Base-by-base conservation (phyloP, 2,888 invertebrate genomes). In the Seira musarum region DNA sequence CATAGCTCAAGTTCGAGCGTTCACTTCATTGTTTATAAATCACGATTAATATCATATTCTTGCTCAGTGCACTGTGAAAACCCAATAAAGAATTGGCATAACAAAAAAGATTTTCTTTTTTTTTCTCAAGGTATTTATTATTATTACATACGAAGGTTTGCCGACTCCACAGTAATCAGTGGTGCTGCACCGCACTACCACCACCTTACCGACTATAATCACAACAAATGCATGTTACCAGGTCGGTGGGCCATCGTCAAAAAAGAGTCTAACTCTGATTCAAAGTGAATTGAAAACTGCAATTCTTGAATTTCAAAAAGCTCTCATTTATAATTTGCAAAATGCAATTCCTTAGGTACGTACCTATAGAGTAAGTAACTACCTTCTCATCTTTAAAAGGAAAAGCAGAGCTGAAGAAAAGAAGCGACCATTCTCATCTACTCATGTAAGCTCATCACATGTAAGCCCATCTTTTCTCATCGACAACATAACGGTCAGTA, bases 401-500 rank as follows among this genome's bases (percentile, higher is more conserved):
- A 66, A 66, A 66, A 40, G 30, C 35, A 66, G 35, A 35, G 66
- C 66, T 66, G 10, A 30, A 8, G 30, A n/a, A 30, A 30, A 30
- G 30, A 30, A 30, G 30, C 8, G 8, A 8, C 19, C 61, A 13
- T 22, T 8, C 21, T 8, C 17, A 22, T 19, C 13, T 19, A 21
- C 19, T 40, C 15, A 15, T 40, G 24, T 17, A 30, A 64, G 64
- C 30, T 40, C 13, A 15, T 24, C 6, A n/a, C 13, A 24, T 64
- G 30, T n/a, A 21, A 24, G 64, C 60, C 57, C 13, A 25, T 17
- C 10, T 35, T 46, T 40, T 22, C 40, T 63, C 30, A 53, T 69
- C 63, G 21, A 30, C 30, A 30, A 40, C 35, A 76, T 76, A 76
- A 76, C 76, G 76, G 76, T 76, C 76, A 76, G 76, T 76, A 76